Percentiles rank a stretch among this genome's conserved stretches.
Evolutionary conservation across 2,888 invertebrate genomes (phyloP).

Genomic region (Trachelus troglodyta): DNA sequence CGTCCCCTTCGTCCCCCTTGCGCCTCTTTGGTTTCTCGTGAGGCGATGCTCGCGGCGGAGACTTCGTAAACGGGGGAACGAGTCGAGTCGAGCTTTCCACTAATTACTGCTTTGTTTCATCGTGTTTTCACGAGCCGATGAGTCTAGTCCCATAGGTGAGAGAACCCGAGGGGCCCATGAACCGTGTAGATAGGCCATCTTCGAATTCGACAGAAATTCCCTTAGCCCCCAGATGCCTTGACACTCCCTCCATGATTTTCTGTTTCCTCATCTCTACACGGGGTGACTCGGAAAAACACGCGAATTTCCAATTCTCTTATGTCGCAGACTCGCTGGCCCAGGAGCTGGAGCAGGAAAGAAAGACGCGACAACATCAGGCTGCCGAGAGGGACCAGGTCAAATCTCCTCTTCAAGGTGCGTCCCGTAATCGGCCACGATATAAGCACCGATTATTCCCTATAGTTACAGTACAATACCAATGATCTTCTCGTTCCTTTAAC

Average conservation of each 20-base stretch:
- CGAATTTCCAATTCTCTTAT: slow-evolving; percentile 49
- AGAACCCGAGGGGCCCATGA: neutral
- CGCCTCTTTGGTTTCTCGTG: slow-evolving; percentile 24
- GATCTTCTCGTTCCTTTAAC: neutral
- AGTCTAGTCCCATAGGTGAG: slow-evolving; percentile 29
- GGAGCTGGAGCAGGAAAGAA: slow-evolving; percentile 89
- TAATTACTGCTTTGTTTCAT: slow-evolving; percentile 62
- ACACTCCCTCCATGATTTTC: neutral
- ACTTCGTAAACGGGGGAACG: slow-evolving; percentile 2
- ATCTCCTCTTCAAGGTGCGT: slow-evolving; percentile 81
- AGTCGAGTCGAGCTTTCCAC: slow-evolving; percentile 49
- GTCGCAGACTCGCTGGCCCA: slow-evolving; percentile 85
- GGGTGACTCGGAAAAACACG: neutral
- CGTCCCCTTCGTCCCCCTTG: slow-evolving; percentile 23
- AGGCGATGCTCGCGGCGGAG: slow-evolving; percentile 12
- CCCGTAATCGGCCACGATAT: neutral
- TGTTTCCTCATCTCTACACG: neutral
- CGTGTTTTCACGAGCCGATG: slow-evolving; percentile 53
- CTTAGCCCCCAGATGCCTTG: neutral
- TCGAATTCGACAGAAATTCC: neutral
- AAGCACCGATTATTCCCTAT: neutral
- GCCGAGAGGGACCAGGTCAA: slow-evolving; percentile 84
- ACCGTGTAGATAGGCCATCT: neutral
- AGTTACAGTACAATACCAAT: neutral
- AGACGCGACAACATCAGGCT: slow-evolving; percentile 81